phyloP scores from a whole-genome alignment of 2,888 invertebrate genomes.

The Ichneumoninae sp. region DNA sequence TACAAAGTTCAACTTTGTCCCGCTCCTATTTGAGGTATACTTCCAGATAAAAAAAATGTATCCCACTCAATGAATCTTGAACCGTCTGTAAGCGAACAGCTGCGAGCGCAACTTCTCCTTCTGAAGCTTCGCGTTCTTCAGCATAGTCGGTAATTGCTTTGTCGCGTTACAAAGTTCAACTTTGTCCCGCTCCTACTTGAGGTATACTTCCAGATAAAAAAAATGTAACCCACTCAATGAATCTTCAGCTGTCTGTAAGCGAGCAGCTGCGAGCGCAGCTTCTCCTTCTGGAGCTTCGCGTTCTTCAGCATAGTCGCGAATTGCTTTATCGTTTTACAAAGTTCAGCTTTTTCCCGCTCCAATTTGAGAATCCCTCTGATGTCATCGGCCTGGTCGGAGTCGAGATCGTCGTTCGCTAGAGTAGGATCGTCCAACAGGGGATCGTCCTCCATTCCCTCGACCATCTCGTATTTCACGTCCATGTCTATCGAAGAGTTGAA shows the following conservation, averaged over 20 bases:
- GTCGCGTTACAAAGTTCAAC: conserved; percentile 9
- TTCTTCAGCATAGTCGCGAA: conserved; percentile 13
- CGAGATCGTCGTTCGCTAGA: not conserved
- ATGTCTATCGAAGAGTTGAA: not conserved
- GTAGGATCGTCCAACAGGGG: not conserved
- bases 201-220: not conserved
- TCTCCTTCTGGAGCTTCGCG: conserved; percentile 13
- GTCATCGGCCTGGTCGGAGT: not conserved
- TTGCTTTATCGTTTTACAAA: conserved; percentile 27
- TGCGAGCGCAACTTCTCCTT: conserved; percentile 10
- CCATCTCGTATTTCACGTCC: not conserved
- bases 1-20: conserved; percentile 20
- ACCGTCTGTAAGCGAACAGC: not conserved
- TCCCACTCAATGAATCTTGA: not conserved
- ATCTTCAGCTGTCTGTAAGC: not conserved
- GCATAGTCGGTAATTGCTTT: conserved; percentile 13
- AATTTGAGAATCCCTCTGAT: not conserved
- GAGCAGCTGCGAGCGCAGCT: conserved; percentile 5
- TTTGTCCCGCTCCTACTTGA: not conserved
- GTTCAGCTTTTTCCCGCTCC: conserved; percentile 19
- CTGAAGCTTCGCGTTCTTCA: conserved; percentile 15
- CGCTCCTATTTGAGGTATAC: not conserved
- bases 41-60: not conserved
- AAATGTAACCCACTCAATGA: not conserved
- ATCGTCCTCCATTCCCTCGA: not conserved